Evolutionary conservation across 2,888 invertebrate species (phyloP).

Genomic region (Amphipyra tragopoginis): DNA sequence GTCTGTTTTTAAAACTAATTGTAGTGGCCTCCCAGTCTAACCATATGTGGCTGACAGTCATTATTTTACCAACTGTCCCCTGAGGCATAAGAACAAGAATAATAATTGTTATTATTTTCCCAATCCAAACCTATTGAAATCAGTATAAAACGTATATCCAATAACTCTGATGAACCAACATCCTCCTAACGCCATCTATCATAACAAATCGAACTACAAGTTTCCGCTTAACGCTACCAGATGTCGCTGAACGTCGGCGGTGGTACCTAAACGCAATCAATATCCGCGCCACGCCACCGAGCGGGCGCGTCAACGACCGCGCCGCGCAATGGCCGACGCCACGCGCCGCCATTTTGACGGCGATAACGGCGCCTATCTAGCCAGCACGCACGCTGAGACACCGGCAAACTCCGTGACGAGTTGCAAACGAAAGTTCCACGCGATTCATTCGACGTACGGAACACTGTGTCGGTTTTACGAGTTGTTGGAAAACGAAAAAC

Average conservation of each 20-base stretch:
- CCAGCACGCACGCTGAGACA: conserved; percentile 50
- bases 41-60: no score
- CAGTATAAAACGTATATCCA: neutral
- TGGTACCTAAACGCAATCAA: conserved; percentile 66
- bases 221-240: conserved; percentile 61
- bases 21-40: no score
- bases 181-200: conserved; percentile 68
- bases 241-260: conserved; percentile 73
- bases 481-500: conserved; percentile 40
- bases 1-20: no score
- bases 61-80: no score
- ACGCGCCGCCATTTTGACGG: conserved; percentile 83
- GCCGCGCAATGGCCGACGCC: conserved; percentile 68
- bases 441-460: conserved; percentile 23
- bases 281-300: conserved; percentile 67
- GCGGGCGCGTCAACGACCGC: conserved; percentile 84
- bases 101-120: no score
- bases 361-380: conserved; percentile 78
- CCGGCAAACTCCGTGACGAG: conserved; percentile 51
- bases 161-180: neutral
- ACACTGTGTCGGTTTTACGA: conserved; percentile 44
- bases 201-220: neutral
- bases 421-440: conserved; percentile 31
- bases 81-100: no score
- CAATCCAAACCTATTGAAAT: no score